phyloP scores from a whole-genome alignment of 2,797 vertebrate species.

The Macrochelys suwanniensis region DNA sequence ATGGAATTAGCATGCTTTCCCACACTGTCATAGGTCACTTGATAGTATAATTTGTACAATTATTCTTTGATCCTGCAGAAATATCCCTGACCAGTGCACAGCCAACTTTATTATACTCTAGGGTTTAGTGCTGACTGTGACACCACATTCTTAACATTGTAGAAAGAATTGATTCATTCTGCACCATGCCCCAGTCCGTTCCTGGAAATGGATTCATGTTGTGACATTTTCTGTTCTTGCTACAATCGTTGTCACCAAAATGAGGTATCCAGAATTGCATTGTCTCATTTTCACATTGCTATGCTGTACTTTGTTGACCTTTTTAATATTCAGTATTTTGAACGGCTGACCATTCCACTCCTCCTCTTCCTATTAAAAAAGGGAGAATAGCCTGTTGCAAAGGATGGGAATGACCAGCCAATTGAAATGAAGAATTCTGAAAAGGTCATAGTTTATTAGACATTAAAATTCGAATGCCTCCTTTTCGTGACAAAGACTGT shows the following conservation, averaged over 20 bases:
- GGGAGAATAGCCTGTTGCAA: slow-evolving; percentile 66
- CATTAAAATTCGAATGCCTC: not conserved
- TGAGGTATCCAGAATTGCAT: slow-evolving; percentile 59
- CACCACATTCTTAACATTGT: not conserved
- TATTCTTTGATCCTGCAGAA: accelerated
- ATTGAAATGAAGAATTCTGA: slow-evolving; percentile 73
- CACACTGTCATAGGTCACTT: not conserved
- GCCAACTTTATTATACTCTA: accelerated
- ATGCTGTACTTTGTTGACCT: slow-evolving; percentile 76
- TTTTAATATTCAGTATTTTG: slow-evolving; percentile 81
- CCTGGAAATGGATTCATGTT: slow-evolving; percentile 61
- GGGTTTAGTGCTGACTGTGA: not conserved
- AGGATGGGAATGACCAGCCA: slow-evolving; percentile 58
- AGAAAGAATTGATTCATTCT: not conserved
- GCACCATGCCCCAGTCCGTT: not conserved
- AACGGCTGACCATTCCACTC: slow-evolving; percentile 73
- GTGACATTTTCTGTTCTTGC: slow-evolving; percentile 80
- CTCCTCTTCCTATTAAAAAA: slow-evolving; percentile 74
- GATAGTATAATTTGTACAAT: not conserved
- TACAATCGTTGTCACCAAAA: slow-evolving; percentile 68
- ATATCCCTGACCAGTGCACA: accelerated
- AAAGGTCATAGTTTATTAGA: slow-evolving; percentile 78
- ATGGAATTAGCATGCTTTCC: accelerated
- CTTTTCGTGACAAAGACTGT: slow-evolving; percentile 34
- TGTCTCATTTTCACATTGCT: slow-evolving; percentile 73